Evolutionary conservation across 2,113 vertebrate genomes (phyloP).

Genomic region (Calyptomena viridis): DNA sequence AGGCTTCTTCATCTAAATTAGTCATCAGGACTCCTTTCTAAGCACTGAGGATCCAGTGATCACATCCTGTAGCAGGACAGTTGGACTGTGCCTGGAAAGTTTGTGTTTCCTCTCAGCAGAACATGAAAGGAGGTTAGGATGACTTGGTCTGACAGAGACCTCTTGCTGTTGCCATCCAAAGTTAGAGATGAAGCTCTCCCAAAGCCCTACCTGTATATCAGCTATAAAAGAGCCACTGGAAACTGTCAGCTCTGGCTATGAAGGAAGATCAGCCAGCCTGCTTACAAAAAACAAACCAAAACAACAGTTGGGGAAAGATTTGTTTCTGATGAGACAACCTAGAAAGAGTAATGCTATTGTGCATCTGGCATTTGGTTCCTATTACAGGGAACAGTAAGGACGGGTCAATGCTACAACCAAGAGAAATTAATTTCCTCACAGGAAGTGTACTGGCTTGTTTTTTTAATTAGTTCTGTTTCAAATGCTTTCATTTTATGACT

Average conservation of each 20-base stretch:
- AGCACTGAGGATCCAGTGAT: not conserved
- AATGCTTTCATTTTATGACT: constrained; percentile 13
- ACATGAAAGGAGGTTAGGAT: not conserved
- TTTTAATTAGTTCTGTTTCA: constrained; percentile 6
- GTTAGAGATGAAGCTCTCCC: not conserved
- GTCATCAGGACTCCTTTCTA: not conserved
- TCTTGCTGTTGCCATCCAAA: not conserved
- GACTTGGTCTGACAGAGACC: not conserved
- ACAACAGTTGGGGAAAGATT: not conserved
- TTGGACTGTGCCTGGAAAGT: not conserved
- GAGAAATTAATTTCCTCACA: constrained; percentile 9
- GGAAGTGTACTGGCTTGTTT: not conserved
- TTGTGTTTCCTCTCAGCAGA: not conserved
- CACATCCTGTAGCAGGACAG: not conserved
- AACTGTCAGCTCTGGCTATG: not conserved
- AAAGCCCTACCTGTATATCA: not conserved
- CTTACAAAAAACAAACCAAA: not conserved
- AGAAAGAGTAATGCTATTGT: not conserved
- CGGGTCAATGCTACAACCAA: not conserved
- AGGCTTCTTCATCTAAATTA: not conserved
- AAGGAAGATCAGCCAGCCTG: not conserved
- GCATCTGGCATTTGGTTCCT: not conserved
- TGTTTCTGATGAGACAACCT: not conserved
- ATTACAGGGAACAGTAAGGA: constrained; percentile 2
- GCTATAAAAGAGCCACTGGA: not conserved